Conservation (phyloP, 1,140 invertebrate species). For the Nephila pilipes region DNA sequence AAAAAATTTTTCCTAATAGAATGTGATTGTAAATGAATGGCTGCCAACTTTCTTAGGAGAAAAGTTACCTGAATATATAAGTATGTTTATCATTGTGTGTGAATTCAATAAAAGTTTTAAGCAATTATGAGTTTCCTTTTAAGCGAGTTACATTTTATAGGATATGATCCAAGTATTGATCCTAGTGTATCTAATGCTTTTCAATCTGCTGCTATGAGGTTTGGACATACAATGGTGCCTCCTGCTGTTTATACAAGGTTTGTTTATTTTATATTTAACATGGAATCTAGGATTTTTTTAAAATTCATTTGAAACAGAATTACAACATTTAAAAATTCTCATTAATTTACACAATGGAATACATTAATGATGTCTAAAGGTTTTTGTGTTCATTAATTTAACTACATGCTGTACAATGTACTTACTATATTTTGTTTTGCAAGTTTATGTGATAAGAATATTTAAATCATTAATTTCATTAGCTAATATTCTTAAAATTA, state of each 20-base stretch:
- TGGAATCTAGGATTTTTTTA: no score
- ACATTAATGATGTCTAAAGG: no score
- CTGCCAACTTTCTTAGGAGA: conserved; percentile 82
- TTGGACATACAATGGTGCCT: conserved; percentile 86
- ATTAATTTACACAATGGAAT: no score
- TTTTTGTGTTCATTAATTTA: no score
- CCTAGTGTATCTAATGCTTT: conserved; percentile 88
- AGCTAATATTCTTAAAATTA: no score
- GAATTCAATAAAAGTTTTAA: background rate
- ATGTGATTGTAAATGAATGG: conserved; percentile 84
- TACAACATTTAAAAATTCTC: no score
- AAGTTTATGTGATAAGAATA: no score
- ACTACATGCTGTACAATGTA: no score
- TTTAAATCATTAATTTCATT: no score
- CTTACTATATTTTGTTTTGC: no score
- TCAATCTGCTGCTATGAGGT: conserved; percentile 86
- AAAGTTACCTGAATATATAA: conserved; percentile 71
- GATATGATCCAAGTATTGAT: conserved; percentile 85
- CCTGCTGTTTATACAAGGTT: conserved; percentile 81
- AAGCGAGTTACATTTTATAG: conserved; percentile 80
- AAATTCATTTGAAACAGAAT: no score
- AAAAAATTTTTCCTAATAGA: no score
- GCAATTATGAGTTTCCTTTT: background rate
- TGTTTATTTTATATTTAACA: background rate
- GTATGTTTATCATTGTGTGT: conserved; percentile 14